Base-by-base conservation (phyloP, 2,888 invertebrate species). In the Bembecia ichneumoniformis region DNA sequence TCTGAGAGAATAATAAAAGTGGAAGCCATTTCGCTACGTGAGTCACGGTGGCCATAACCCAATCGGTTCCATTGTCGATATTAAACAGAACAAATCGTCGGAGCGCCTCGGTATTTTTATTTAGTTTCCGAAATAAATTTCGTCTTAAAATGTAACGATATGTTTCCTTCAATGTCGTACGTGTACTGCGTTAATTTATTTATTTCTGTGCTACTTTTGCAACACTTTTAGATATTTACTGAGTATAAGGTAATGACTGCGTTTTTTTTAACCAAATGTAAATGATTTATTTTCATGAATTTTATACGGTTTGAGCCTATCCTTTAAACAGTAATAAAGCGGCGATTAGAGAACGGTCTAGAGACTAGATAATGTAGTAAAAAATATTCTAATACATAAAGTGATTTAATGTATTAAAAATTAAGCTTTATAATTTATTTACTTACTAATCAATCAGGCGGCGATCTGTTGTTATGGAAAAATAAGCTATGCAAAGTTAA, bases 51-150 rank as follows among this genome's bases (percentile, higher is more conserved):
- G 52, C 59, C 69, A 52, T 62, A 64, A 55, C 65, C 66, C 62
- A 62, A 65, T 60, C 57, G 58, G 59, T 67, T 58, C 65, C 62
- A 66, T 66, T 60, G 66, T 62, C 69, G 64, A 64, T 71, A 68
- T 67, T 68, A 69, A 66, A 66, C 59, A 59, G 59, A 68, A 74
- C 68, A 70, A 71, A 75, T 71, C 68, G 71, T 65, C 65, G 53
- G 59, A 57, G 58, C 63, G 66, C 60, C 57, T 59, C 47, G 71
- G 71, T 66, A 77, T 70, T 67, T 70, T 68, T 70, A 69, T 71
- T 68, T 66, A 66, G 66, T 66, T 65, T 61, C 57, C 52, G 55
- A 60, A 62, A 71, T 67, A 69, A 64, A 68, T 46, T 46, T 28
- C 49, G 58, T 56, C 58, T 59, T 54, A 63, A 57, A 57, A 57